These are phyloP conservation scores for Gobionotothen gibberifrons DNA, from an alignment of 2,797 vertebrate genomes.

Conservation along the genomic window DNA sequence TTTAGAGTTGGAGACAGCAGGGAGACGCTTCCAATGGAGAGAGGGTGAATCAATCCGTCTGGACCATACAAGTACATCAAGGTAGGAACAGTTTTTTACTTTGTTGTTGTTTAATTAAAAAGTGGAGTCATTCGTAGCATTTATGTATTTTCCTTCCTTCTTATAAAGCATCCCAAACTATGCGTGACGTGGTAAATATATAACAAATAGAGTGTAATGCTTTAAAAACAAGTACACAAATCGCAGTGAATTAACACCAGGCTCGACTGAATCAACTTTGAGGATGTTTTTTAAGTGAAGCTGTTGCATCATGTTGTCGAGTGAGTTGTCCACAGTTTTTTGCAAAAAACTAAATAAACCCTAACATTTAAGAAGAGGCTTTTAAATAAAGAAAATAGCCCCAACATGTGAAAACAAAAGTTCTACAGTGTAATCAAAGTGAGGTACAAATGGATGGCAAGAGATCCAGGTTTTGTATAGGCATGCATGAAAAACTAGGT, in stretches of 20 bases:
- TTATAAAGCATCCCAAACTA: background rate
- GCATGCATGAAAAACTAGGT: conserved; percentile 69
- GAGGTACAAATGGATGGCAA: conserved; percentile 9
- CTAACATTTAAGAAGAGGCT: background rate
- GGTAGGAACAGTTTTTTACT: conserved; percentile 44
- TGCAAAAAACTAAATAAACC: background rate
- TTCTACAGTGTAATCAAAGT: conserved; percentile 7
- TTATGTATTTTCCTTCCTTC: background rate
- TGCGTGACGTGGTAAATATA: background rate
- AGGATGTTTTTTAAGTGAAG: background rate
- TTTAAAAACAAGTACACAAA: background rate
- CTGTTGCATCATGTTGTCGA: background rate
- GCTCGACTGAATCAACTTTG: background rate
- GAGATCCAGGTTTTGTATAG: conserved; percentile 39
- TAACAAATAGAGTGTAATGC: background rate
- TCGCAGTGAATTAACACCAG: background rate
- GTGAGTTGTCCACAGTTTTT: background rate
- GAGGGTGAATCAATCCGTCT: conserved; percentile 58
- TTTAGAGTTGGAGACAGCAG: conserved; percentile 56
- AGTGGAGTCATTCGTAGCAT: background rate
- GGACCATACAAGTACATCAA: conserved; percentile 62
- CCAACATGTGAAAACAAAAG: background rate
- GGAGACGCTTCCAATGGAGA: conserved; percentile 74
- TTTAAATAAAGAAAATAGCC: background rate
- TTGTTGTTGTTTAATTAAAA: background rate